Evolutionary conservation across 30 jellyfish, hydroid and myxozoan species (phyloP), one percentile per base, ranked within the genome.

Genomic region (Rhopilema esculentum): DNA sequence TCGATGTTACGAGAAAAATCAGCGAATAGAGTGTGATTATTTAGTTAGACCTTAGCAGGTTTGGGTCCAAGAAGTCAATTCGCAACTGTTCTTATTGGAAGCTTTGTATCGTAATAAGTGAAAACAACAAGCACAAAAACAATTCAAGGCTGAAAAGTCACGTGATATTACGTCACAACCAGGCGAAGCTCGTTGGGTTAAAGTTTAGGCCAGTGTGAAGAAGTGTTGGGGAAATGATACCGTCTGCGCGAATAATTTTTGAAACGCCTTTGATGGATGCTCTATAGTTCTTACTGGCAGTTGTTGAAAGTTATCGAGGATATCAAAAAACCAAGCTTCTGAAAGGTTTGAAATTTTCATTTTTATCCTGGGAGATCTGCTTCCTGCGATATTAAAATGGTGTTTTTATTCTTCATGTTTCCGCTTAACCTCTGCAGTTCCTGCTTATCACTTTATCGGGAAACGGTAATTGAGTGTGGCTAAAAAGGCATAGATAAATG

Each of bases 111-210:
- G 57, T 40, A 40, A 40, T 2, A 12, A 19, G 12, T 23, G 52
- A 23, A 66, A 66, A 23, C 18, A 66, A 19, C 27, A 19, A 63
- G 8, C n/a, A 19, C 0, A 23, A 24, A 17, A 18, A 66, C 78
- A 52, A 66, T 52, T 26, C 69, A 78, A 78, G 88, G 84, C 84
- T 29, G 84, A 73, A 33, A 78, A 78, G 77, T 78, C 88, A 78
- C 88, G 77, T 78, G 88, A 23, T 4, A 77, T 78, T 64, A 78
- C 88, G 88, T 78, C 88, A 78, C 88, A 78, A n/a, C 30, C 77
- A 66, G 33, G 52, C 77, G 53, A 66, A 66, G 77, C 77, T 62
- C 88, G 62, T 78, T 78, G 88, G 52, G 33, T 78, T 78, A 76
- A 51, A 66, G 76, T 78, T 78, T 61, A 78, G 79, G 79, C 88